These are phyloP conservation scores for Eretmocerus hayati DNA, from an alignment of 2,888 invertebrate genomes.

Conservation along the genomic window DNA sequence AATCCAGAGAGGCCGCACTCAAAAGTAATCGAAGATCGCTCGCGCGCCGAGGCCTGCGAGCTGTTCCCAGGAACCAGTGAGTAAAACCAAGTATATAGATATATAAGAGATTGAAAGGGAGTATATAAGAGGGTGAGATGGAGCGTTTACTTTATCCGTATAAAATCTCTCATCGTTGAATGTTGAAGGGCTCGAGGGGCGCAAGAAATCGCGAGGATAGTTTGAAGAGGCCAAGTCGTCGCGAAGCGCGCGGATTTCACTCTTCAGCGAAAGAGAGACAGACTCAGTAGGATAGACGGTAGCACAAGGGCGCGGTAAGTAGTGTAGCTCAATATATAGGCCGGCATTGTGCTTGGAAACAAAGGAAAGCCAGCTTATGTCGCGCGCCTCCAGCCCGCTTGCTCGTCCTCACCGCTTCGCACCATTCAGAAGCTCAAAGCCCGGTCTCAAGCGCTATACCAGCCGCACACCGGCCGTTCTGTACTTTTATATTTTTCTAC, in stretches of 20 bases:
- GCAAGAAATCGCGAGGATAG: not conserved
- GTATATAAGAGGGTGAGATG: too few species aligned
- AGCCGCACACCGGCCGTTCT: not conserved
- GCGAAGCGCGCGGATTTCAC: too few species aligned
- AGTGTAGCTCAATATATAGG: slow-evolving; percentile 28
- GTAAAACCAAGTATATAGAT: too few species aligned
- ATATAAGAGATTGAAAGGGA: too few species aligned
- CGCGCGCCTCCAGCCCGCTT: slow-evolving; percentile 30
- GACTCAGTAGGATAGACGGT: too few species aligned
- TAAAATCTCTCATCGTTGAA: not conserved
- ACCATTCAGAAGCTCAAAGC: slow-evolving; percentile 39
- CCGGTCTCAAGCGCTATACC: slow-evolving; percentile 27
- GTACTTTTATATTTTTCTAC: not conserved
- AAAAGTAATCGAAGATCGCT: slow-evolving; percentile 10
- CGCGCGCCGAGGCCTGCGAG: too few species aligned
- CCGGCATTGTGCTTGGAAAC: slow-evolving; percentile 38
- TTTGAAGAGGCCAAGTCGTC: not conserved
- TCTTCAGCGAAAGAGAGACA: too few species aligned
- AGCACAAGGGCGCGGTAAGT: slow-evolving; percentile 7
- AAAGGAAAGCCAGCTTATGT: slow-evolving; percentile 28
- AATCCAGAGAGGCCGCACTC: slow-evolving; percentile 2
- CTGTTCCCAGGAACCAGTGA: too few species aligned
- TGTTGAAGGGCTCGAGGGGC: slow-evolving; percentile 21
- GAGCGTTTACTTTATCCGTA: slow-evolving; percentile 8
- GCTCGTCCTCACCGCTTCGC: slow-evolving; percentile 29